Percentiles rank a stretch among this genome's conserved stretches.
Evolutionary conservation across 2,797 vertebrate species (phyloP).

Genomic region (Heterohyrax brucei): DNA sequence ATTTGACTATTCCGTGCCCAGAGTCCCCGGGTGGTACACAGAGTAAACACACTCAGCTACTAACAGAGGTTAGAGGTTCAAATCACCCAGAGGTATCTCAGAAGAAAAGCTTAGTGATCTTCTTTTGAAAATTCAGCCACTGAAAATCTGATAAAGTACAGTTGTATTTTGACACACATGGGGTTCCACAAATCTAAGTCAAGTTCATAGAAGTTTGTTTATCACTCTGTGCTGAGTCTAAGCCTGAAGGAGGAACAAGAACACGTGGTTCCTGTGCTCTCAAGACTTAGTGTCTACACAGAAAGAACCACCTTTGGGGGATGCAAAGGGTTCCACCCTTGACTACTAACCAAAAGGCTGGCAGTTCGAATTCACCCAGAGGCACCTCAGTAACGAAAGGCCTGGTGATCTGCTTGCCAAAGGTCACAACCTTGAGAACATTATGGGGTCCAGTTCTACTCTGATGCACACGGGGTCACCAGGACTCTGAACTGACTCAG

Average conservation of each 20-base stretch:
- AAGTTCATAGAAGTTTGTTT: background rate
- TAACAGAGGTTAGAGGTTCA: background rate
- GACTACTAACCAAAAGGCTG: background rate
- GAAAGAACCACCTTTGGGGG: background rate
- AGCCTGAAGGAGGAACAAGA: background rate
- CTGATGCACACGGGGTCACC: no score
- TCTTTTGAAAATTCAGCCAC: background rate
- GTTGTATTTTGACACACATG: background rate
- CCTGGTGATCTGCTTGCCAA: no score
- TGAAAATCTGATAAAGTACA: background rate
- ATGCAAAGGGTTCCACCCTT: background rate
- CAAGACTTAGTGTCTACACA: background rate
- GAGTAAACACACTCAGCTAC: no score
- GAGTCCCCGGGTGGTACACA: background rate
- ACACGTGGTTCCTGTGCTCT: background rate
- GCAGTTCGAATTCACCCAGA: background rate
- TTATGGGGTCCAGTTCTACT: no score
- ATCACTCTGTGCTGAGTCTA: accelerated
- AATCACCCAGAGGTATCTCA: background rate
- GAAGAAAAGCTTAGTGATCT: background rate
- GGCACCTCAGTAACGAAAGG: no score
- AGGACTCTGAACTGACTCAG: no score
- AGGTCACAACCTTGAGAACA: no score
- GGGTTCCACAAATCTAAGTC: background rate
- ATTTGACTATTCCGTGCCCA: accelerated